Evolutionary conservation across 2,888 invertebrate genomes (phyloP), one percentile per base, ranked within the genome.

Genomic region (Stictocephala bisonia): DNA sequence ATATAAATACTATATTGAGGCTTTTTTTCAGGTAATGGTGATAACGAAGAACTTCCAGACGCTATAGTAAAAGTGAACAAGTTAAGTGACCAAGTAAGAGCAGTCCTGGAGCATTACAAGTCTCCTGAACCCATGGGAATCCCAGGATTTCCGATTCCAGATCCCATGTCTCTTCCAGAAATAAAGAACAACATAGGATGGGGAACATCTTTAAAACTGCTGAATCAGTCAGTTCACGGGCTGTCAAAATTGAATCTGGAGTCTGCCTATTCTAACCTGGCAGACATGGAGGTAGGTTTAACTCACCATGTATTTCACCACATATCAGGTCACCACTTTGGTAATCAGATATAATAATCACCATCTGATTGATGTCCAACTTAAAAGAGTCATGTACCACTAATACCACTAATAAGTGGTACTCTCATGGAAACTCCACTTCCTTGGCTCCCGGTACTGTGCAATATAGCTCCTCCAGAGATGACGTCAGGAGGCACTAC

Each of bases 151-250:
- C 91, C 6, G 87, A 95, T 75, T 90, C 92, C 0, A n/a, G 95
- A 95, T 82, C 95, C 96, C 0, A 90, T 93, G 86, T 85, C 88
- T 0, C 90, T 95, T 26, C 94, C 94, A 0, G 90, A 93, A 78
- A 89, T 93, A 85, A 89, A 88, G 72, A 90, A 92, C 79, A 89
- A 90, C 0, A 86, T 90, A 67, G 88, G 89, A 29, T 90, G 88
- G 6, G 87, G 95, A 82, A 85, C 88, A 78, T 11, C 53, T 29
- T n/a, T 68, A 26, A 56, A n/a, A 1, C 91, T 95, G 83, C 89
- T 88, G 79, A 87, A 92, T 76, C 88, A 91, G 3, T 87, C 89
- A 70, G 88, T 94, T 0, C 87, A 91, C 79, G 95, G 95, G 1
- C 85, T 95, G 71, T 92, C 91, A 76, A 90, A 92, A 81, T 94